Evolutionary conservation across 2,797 vertebrate species (phyloP).

Genomic region (Salarias fasciatus): DNA sequence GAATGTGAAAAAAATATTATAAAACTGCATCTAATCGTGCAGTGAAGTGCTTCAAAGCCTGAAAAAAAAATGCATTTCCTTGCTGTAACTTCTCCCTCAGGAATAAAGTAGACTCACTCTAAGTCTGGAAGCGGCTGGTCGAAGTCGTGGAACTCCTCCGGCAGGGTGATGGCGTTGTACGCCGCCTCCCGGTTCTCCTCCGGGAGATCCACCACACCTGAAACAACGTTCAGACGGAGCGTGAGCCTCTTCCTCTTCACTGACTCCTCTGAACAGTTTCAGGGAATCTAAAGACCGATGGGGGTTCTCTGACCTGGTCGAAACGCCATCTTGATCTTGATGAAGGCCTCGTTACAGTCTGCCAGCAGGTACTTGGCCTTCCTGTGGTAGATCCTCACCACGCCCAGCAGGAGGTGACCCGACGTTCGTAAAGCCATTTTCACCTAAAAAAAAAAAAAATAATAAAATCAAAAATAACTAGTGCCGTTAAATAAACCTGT

Average conservation of each 20-base stretch:
- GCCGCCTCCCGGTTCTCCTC: conserved; percentile 99
- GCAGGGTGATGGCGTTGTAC: conserved; percentile 98
- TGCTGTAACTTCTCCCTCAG: not conserved
- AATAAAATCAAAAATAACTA: too few relatives aligned
- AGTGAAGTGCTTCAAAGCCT: too few relatives aligned
- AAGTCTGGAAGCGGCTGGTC: conserved; percentile 97
- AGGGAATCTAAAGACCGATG: too few relatives aligned
- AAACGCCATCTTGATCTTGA: conserved; percentile 99
- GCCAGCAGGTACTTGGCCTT: conserved; percentile 99
- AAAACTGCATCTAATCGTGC: too few relatives aligned
- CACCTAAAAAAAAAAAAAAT: too few relatives aligned
- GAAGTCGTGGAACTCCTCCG: conserved; percentile 99
- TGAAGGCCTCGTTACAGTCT: conserved; percentile 99
- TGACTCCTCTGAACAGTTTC: too few relatives aligned
- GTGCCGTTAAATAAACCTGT: too few relatives aligned
- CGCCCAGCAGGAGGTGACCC: conserved; percentile 95
- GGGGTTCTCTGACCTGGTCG: conserved; percentile 84
- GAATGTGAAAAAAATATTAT: too few relatives aligned
- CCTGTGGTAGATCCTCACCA: conserved; percentile 99
- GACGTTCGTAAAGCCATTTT: conserved; percentile 99
- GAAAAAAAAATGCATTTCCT: too few relatives aligned
- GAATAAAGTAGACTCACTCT: conserved; percentile 84
- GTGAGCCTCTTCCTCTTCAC: not conserved
- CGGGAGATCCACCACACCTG: conserved; percentile 98
- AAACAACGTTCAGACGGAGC: conserved; percentile 39